Percentiles rank a stretch among this genome's conserved stretches.
phyloP scores from a whole-genome alignment of 30 jellyfish, hydroid and myxozoan species.

The Haliclystus octoradiatus region DNA sequence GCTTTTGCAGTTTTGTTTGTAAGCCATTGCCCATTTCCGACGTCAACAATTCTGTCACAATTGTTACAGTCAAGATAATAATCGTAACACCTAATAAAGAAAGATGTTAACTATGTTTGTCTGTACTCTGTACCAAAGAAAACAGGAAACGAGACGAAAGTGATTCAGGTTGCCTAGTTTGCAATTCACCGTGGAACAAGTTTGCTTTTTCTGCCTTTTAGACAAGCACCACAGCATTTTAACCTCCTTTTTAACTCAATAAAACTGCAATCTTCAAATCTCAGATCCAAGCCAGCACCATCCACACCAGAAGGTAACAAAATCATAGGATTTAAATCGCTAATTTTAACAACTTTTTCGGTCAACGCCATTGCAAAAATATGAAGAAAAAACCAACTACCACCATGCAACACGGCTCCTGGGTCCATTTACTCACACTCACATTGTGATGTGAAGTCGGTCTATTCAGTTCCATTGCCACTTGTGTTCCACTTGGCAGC shows the following conservation, averaged over 20 bases:
- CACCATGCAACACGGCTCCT: neutral
- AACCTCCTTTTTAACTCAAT: conserved; percentile 5
- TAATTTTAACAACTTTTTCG: too few species aligned
- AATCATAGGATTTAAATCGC: neutral
- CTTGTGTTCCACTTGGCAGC: too few species aligned
- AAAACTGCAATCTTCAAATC: conserved; percentile 6
- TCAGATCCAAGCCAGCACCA: conserved; percentile 16
- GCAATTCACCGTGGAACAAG: conserved; percentile 6
- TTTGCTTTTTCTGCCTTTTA: conserved; percentile 5
- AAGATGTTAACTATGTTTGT: too few species aligned
- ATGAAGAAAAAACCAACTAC: neutral
- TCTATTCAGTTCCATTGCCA: too few species aligned
- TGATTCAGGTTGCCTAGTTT: too few species aligned
- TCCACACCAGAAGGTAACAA: conserved; percentile 14
- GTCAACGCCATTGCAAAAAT: neutral
- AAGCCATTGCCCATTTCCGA: neutral
- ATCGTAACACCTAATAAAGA: neutral
- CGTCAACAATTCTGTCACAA: neutral
- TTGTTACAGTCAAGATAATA: neutral
- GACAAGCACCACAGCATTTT: conserved; percentile 11
- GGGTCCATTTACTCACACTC: neutral
- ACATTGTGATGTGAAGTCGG: neutral
- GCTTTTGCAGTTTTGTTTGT: neutral
- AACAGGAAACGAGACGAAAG: too few species aligned
- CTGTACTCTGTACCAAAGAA: too few species aligned